These are phyloP conservation scores for Gracilinanus agilis DNA, from an alignment of 2,113 vertebrate species.

Conservation along the genomic window DNA sequence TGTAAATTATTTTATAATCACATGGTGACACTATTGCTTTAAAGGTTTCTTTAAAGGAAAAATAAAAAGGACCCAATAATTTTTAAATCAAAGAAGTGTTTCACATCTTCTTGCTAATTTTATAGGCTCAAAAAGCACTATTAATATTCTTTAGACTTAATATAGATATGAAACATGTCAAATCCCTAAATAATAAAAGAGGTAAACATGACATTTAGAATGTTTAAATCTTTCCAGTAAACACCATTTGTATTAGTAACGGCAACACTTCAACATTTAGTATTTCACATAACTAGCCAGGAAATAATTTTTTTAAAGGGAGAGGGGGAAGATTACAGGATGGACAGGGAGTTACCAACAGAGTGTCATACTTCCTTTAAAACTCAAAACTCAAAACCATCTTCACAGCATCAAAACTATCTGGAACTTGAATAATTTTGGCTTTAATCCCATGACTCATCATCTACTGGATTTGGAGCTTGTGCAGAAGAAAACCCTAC, in stretches of 20 bases:
- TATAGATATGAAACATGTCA: slow-evolving; percentile 43
- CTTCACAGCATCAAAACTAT: slow-evolving; percentile 64
- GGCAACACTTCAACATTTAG: slow-evolving; percentile 62
- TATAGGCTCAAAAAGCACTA: slow-evolving; percentile 36
- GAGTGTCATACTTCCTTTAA: slow-evolving; percentile 61
- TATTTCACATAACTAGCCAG: slow-evolving; percentile 55
- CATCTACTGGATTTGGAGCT: slow-evolving; percentile 66
- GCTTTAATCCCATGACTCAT: slow-evolving; percentile 85
- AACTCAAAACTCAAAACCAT: slow-evolving; percentile 69
- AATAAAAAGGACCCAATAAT: slow-evolving; percentile 45
- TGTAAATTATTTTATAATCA: slow-evolving; percentile 59
- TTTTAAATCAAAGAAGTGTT: slow-evolving; percentile 44
- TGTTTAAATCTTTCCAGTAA: slow-evolving; percentile 68
- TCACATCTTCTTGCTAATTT: slow-evolving; percentile 28
- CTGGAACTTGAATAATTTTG: slow-evolving; percentile 43
- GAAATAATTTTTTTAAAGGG: slow-evolving; percentile 51
- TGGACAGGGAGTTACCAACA: slow-evolving; percentile 30
- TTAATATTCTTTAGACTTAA: slow-evolving; percentile 19
- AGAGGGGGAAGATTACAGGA: slow-evolving; percentile 60
- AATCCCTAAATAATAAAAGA: slow-evolving; percentile 65
- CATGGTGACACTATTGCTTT: slow-evolving; percentile 54
- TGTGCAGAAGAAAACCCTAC: slow-evolving; percentile 61
- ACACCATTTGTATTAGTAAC: slow-evolving; percentile 46
- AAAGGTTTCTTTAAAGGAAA: slow-evolving; percentile 53
- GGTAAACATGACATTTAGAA: slow-evolving; percentile 68